Evolutionary conservation across 2,113 vertebrate species (phyloP), one percentile per base, ranked within the genome.

Genomic region (Dermatemys mawii): DNA sequence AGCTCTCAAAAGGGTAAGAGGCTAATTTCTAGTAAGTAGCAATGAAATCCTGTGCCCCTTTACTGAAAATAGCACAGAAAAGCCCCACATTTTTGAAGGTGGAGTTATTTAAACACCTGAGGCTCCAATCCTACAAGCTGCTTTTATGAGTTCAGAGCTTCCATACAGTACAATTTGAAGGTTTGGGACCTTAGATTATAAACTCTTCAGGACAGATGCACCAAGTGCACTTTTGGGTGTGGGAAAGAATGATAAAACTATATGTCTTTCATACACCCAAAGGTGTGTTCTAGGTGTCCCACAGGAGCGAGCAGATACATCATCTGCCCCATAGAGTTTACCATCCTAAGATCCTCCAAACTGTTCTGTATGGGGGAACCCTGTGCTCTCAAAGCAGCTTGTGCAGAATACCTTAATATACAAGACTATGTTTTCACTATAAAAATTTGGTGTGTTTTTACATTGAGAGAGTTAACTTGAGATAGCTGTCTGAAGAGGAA

Each of bases 41-140:
- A 75, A 83, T 96, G 89, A 88, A 89, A 93, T 53, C 4, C 73
- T 50, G 87, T 94, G 86, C 90, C 46, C 11, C 50, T 88, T 94
- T 90, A 94, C 80, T 95, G 78, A 67, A 92, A 92, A 78, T 54
- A 83, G 57, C 32, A 80, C 27, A 0, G 1, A 86, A 92, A 95
- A 82, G 19, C 2, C 35, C 88, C 63, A 19, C 87, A 63, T 85
- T 91, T 55, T 38, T 53, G 11, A 22, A 4, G 32, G 81, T 79
- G 41, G 6, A n/a, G 19, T 55, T 70, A 48, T 92, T 89, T 38
- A 85, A 86, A 29, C 21, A 14, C 12, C 29, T 93, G 86, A 88
- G 49, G 84, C 41, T 32, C 53, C 19, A 81, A 76, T 46, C 6
- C 9, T 92, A 73, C 49, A 79, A 73, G 41, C 12, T 91, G 11